phyloP scores from a whole-genome alignment of 2,888 invertebrate genomes.

The Cremastinae sp. region DNA sequence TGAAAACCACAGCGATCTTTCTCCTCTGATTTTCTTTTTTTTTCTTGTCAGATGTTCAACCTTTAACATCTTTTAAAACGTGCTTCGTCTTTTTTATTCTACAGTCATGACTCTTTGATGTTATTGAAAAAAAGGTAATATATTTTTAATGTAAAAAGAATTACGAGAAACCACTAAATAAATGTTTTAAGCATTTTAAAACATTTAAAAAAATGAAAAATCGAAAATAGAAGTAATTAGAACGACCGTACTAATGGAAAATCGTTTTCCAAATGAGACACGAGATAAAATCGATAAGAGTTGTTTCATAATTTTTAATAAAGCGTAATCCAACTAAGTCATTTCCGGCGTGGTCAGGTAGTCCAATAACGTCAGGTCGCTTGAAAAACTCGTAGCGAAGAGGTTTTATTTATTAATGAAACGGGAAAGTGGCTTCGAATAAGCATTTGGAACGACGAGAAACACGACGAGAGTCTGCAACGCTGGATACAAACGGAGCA shows the following conservation, averaged over 20 bases:
- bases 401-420: constrained; percentile 53
- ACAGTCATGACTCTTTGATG: too few species aligned
- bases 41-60: not conserved
- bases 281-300: too few species aligned
- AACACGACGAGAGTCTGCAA: not conserved
- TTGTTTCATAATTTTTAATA: not conserved
- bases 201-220: too few species aligned
- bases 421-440: constrained; percentile 42
- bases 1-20: constrained; percentile 46
- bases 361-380: constrained; percentile 10
- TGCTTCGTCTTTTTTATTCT: too few species aligned
- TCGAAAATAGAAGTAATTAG: too few species aligned
- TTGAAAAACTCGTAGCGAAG: constrained; percentile 22
- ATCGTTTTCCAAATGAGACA: too few species aligned
- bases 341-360: constrained; percentile 4
- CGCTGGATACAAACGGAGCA: not conserved
- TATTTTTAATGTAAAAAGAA: too few species aligned
- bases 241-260: too few species aligned
- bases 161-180: too few species aligned
- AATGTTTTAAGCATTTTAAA: too few species aligned
- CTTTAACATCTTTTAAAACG: not conserved
- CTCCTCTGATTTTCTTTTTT: constrained; percentile 30
- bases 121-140: too few species aligned
- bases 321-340: constrained; percentile 11
- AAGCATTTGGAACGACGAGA: constrained; percentile 40